Evolutionary conservation across 2,888 invertebrate genomes (phyloP).

Genomic region (Dynastes tityus): DNA sequence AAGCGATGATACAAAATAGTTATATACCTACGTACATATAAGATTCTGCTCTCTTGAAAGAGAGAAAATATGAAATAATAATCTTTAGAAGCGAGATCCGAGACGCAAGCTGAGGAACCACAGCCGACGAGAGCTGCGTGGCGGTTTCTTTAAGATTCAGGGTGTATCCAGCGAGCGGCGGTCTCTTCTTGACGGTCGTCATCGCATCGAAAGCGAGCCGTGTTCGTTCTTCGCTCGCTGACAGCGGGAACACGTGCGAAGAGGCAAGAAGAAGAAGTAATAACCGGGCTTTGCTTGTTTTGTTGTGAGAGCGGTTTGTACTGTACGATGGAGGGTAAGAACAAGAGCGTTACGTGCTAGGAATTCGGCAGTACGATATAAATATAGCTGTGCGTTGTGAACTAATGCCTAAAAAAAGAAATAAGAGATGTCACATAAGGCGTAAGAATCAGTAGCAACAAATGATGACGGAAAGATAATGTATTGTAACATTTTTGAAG

Average conservation of each 20-base stretch:
- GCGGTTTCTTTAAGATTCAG: constrained; percentile 9
- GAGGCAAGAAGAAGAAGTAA: constrained; percentile 6
- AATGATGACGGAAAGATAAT: too few species aligned
- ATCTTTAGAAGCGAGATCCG: constrained; percentile 15
- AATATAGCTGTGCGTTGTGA: neutral
- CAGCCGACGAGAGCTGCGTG: neutral
- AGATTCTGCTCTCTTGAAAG: neutral
- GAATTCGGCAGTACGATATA: neutral
- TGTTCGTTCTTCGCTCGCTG: constrained; percentile 15
- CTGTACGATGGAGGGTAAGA: neutral
- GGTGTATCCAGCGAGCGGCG: constrained; percentile 21
- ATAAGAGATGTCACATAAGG: too few species aligned
- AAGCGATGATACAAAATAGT: neutral
- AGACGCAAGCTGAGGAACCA: constrained; percentile 6
- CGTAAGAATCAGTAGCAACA: too few species aligned
- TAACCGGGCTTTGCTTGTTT: constrained; percentile 13
- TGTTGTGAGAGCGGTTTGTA: neutral
- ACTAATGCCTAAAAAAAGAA: too few species aligned
- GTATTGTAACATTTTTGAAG: too few species aligned
- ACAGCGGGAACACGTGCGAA: constrained; percentile 34
- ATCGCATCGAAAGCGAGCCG: constrained; percentile 23
- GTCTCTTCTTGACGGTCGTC: constrained; percentile 8
- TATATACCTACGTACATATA: neutral
- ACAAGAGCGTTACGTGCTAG: constrained; percentile 7
- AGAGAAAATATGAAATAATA: constrained; percentile 32